phyloP scores from a whole-genome alignment of 2,113 vertebrate genomes.

The Tachysurus vachellii region DNA sequence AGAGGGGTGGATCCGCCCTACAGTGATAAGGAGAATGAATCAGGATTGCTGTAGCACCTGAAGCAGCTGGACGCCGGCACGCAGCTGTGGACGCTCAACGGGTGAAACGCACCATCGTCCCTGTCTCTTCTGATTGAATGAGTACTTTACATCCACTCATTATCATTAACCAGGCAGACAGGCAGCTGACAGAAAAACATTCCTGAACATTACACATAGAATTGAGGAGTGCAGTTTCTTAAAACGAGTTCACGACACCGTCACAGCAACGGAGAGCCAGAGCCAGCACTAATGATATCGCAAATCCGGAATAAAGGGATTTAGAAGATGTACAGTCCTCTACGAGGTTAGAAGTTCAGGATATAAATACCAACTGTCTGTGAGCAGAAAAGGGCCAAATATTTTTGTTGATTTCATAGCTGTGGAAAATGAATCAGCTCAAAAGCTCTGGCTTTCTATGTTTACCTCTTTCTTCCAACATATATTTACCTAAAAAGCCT shows the following conservation, averaged over 20 bases:
- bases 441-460: background rate
- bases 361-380: slow-evolving; percentile 3
- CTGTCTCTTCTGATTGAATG: slow-evolving; percentile 44
- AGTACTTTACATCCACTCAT: slow-evolving; percentile 39
- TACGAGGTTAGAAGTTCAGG: background rate
- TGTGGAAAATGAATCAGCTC: background rate
- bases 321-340: background rate
- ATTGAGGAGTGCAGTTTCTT: background rate
- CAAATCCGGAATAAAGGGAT: slow-evolving; percentile 6
- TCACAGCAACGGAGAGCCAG: background rate
- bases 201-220: background rate
- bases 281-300: background rate
- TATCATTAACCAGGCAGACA: slow-evolving; percentile 47
- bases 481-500: background rate
- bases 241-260: background rate
- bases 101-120: slow-evolving; percentile 6
- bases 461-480: background rate
- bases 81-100: slow-evolving; percentile 45
- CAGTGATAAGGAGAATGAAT: slow-evolving; percentile 28
- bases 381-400: background rate
- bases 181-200: slow-evolving; percentile 10
- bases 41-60: slow-evolving; percentile 38
- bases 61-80: slow-evolving; percentile 40
- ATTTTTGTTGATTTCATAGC: background rate
- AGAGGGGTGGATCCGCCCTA: slow-evolving; percentile 26